A percentile compares a stretch with the other conserved stretches of the same genome.
Evolutionary conservation across 2,888 invertebrate species (phyloP).

Genomic region (Ornithoptera priamus): DNA sequence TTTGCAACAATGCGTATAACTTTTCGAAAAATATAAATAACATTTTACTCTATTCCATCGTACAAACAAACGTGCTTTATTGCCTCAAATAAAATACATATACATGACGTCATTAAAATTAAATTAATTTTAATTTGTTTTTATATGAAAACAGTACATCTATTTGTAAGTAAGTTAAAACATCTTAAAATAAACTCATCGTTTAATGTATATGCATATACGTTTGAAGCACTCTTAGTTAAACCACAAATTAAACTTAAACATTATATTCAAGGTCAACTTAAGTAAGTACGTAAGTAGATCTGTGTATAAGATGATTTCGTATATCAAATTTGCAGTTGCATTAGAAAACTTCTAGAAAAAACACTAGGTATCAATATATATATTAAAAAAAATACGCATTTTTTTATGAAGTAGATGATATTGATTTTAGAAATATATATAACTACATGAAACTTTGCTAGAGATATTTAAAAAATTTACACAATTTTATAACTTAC

Average conservation of each 20-base stretch:
- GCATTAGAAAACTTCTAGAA: too few relatives aligned
- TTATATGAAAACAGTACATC: neutral
- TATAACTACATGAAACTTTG: too few relatives aligned
- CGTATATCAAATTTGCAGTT: neutral
- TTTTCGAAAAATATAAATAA: neutral
- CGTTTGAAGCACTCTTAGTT: conserved; percentile 11
- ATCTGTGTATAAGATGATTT: neutral
- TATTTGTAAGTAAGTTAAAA: conserved; percentile 1
- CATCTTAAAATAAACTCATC: neutral
- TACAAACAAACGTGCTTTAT: neutral
- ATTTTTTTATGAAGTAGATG: too few relatives aligned
- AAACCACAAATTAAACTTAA: conserved; percentile 12
- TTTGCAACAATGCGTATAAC: too few relatives aligned
- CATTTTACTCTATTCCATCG: neutral
- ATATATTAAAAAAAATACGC: too few relatives aligned
- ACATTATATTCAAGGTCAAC: conserved; percentile 14
- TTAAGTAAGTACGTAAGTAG: neutral
- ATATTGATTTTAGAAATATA: too few relatives aligned
- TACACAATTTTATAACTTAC: too few relatives aligned
- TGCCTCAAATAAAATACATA: neutral
- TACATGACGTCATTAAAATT: neutral
- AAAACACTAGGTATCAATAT: too few relatives aligned
- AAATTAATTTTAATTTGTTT: neutral
- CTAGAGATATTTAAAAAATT: too few relatives aligned
- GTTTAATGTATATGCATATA: conserved; percentile 7